These are phyloP conservation scores for Gadus macrocephalus DNA, from an alignment of 2,113 vertebrate species.

Conservation along the genomic window DNA sequence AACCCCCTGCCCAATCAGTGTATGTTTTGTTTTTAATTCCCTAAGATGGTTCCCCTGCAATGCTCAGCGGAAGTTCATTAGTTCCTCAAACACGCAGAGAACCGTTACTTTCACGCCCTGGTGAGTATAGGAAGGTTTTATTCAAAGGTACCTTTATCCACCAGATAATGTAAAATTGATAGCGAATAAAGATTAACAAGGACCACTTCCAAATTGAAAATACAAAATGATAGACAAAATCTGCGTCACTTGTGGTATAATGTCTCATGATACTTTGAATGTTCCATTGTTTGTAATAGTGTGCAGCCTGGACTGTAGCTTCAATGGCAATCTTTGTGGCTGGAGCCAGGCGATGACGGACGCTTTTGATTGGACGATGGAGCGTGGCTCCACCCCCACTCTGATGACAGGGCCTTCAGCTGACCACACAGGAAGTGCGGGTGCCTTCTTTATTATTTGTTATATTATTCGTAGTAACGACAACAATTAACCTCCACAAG, in stretches of 20 bases:
- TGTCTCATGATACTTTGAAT: slow-evolving; percentile 6
- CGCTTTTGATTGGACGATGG: slow-evolving; percentile 58
- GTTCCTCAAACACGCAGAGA: slow-evolving; percentile 9
- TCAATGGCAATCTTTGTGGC: slow-evolving; percentile 51
- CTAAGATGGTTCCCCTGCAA: slow-evolving; percentile 8
- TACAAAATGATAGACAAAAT: no score
- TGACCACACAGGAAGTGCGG: slow-evolving; percentile 44
- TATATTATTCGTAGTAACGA: not conserved
- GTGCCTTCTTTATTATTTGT: not conserved
- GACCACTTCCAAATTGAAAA: no score
- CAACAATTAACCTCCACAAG: not conserved
- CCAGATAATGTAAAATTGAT: not conserved
- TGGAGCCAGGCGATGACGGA: slow-evolving; percentile 55
- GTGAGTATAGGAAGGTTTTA: slow-evolving; percentile 25
- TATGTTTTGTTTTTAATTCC: slow-evolving; percentile 4
- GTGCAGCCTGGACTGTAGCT: slow-evolving; percentile 48
- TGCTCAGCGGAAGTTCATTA: slow-evolving; percentile 14
- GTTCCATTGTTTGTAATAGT: slow-evolving; percentile 21
- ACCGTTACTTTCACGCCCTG: slow-evolving; percentile 14
- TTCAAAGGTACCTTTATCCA: not conserved
- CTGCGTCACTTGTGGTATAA: not conserved
- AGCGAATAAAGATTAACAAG: not conserved
- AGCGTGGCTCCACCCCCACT: slow-evolving; percentile 50
- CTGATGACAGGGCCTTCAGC: slow-evolving; percentile 44
- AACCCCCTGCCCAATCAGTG: not conserved